Percentiles rank a stretch among this genome's conserved stretches.
Evolutionary conservation across 2,888 invertebrate species (phyloP).

Genomic region (Malachius bipustulatus): DNA sequence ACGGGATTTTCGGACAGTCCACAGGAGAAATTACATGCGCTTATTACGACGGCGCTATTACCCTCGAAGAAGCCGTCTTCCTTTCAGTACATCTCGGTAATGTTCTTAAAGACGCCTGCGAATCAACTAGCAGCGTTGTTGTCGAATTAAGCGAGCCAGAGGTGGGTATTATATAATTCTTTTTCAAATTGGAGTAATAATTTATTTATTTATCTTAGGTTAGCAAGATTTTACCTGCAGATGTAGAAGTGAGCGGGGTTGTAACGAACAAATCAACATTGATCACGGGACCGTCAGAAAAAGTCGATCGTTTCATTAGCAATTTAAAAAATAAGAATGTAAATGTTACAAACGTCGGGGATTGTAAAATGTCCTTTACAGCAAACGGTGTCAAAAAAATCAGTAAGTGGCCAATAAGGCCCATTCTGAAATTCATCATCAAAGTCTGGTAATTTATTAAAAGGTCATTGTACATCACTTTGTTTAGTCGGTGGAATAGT

Average conservation of each 20-base stretch:
- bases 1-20: conserved; percentile 19
- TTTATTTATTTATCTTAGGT: too few species aligned
- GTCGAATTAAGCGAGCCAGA: not conserved
- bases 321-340: not conserved
- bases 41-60: conserved; percentile 11
- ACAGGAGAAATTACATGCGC: conserved; percentile 13
- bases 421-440: too few species aligned
- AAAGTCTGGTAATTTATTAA: too few species aligned
- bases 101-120: not conserved
- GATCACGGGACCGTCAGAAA: not conserved
- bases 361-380: not conserved
- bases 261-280: not conserved
- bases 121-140: not conserved
- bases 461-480: too few species aligned
- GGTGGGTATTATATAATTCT: too few species aligned
- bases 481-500: too few species aligned
- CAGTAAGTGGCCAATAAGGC: conserved; percentile 1
- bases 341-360: not conserved
- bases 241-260: not conserved
- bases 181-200: too few species aligned
- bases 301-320: not conserved
- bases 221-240: too few species aligned
- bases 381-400: not conserved
- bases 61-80: conserved; percentile 13
- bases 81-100: not conserved